Evolutionary conservation across 2,888 invertebrate genomes (phyloP), one percentile per base, ranked within the genome.

Genomic region (Apamea crenata): DNA sequence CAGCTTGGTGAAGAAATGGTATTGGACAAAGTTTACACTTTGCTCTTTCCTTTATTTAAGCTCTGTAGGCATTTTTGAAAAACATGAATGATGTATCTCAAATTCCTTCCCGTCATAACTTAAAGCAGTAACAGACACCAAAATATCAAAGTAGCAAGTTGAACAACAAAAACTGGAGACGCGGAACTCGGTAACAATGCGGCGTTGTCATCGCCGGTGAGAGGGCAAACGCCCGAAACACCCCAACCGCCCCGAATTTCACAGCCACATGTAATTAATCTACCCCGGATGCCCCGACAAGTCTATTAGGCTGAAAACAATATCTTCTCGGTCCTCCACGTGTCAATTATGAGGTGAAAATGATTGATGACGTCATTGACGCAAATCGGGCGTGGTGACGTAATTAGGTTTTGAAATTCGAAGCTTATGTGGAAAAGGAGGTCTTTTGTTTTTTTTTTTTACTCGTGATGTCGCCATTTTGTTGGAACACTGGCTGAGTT

Each of bases 261-360:
- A 87, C 89, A 85, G 85, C 90, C 89, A 90, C 89, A 91, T 91
- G 90, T 94, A 94, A 94, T 94, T 94, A 94, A 95, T 94, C 91
- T 93, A 91, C 92, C 82, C 91, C 91, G 90, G 91, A 89, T 91
- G 90, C 90, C 89, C 90, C 89, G 93, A 94, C 93, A 93, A 94
- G 93, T 95, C 93, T 95, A 94, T 94, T 94, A 94, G 92, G 90
- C 85, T 88, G 92, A 92, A 93, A 93, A 94, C 93, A 94, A 94
- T 94, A 92, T 93, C 92, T 91, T 91, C 90, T 91, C 80, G 85
- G 89, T 84, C 87, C 89, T 89, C 86, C 86, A 87, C 90, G 92
- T 93, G 94, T 94, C 94, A 94, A 94, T 94, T 94, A 94, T 91
- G 89, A 90, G 85, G 91, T 90, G 90, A 87, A 90, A 90, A 92